phyloP scores from a whole-genome alignment of 2,797 vertebrate genomes.

The Tamandua tetradactyla region DNA sequence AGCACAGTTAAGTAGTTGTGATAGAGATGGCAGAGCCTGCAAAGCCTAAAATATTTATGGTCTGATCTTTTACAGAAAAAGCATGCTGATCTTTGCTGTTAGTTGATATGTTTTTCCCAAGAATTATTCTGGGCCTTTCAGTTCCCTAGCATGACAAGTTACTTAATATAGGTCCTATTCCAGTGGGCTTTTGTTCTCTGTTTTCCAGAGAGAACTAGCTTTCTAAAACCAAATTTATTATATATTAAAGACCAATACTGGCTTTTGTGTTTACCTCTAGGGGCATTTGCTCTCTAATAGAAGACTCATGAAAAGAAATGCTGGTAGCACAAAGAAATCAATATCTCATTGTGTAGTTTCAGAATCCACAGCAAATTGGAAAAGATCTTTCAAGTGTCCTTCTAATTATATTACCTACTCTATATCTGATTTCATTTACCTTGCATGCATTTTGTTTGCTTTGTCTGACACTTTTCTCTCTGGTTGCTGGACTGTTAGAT shows the following conservation, averaged over 20 bases:
- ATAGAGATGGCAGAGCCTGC: neutral
- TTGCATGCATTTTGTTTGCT: neutral
- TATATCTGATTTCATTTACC: constrained; percentile 16
- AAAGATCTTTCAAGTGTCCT: neutral
- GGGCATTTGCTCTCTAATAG: constrained; percentile 3
- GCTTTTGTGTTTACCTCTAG: constrained; percentile 1
- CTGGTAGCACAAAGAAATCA: constrained; percentile 22
- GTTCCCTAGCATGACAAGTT: neutral
- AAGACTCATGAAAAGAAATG: constrained; percentile 42
- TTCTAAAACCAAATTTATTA: constrained; percentile 29
- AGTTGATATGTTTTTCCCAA: neutral
- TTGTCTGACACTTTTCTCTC: neutral
- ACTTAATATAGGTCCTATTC: neutral
- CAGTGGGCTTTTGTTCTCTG: neutral
- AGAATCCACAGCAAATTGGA: constrained; percentile 1
- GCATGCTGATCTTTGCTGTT: neutral
- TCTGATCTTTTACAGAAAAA: neutral
- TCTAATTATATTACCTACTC: neutral
- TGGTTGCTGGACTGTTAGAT: neutral
- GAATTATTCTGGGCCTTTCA: neutral
- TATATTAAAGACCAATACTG: neutral
- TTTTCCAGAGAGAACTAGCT: neutral
- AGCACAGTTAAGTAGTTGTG: neutral
- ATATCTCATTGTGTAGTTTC: constrained; percentile 56
- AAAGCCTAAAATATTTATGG: neutral